phyloP scores from a whole-genome alignment of 92 coral and sea anemone species.

The Palythoa caribaeorum region DNA sequence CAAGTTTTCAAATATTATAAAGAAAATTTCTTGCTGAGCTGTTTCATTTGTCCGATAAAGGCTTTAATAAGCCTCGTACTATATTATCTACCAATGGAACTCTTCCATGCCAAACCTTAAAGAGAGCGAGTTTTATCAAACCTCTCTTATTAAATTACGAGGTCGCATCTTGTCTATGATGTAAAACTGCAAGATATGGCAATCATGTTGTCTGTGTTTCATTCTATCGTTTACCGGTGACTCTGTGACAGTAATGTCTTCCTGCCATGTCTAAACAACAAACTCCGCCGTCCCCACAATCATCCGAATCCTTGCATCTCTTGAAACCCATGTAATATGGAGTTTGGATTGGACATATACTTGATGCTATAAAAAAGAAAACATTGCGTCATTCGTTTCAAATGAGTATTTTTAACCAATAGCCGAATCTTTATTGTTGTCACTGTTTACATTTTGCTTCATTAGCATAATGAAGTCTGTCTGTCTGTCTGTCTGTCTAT shows the following conservation, averaged over 20 bases:
- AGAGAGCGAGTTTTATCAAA: background rate
- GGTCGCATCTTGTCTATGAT: background rate
- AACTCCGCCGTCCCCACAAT: slow-evolving; percentile 87
- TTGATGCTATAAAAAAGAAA: slow-evolving; percentile 61
- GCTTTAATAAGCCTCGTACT: background rate
- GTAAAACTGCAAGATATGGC: background rate
- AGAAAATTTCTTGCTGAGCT: background rate
- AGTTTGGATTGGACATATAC: slow-evolving; percentile 80
- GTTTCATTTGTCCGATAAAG: background rate
- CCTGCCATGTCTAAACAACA: slow-evolving; percentile 98
- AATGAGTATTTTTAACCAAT: background rate
- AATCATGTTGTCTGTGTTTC: background rate
- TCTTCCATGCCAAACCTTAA: background rate
- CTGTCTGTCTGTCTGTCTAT: too few species aligned
- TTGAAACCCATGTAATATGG: slow-evolving; percentile 86
- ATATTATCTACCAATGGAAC: background rate
- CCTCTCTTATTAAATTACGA: background rate
- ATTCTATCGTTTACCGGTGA: slow-evolving; percentile 31
- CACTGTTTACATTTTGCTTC: too few species aligned
- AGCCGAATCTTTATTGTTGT: background rate
- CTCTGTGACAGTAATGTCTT: slow-evolving; percentile 86
- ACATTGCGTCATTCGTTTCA: background rate
- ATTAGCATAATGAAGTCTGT: too few species aligned
- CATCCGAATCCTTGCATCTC: slow-evolving; percentile 82
- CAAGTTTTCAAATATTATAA: background rate